These are phyloP conservation scores for Saimiri boliviensis DNA, from an alignment of 2,113 vertebrate species.

Conservation along the genomic window DNA sequence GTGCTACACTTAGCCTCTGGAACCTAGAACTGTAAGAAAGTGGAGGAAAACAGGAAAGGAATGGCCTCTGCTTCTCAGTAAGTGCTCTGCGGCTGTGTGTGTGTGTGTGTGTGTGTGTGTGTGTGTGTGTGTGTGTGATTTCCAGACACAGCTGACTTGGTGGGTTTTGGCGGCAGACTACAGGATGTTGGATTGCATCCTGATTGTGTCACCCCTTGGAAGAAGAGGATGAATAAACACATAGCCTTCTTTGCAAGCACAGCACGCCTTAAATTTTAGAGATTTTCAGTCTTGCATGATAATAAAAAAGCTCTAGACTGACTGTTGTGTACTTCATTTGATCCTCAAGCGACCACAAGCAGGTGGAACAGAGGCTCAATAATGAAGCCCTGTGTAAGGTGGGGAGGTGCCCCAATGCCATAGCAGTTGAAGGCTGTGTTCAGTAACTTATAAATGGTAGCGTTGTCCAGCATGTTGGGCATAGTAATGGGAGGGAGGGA, in stretches of 20 bases:
- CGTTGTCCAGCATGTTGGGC: neutral
- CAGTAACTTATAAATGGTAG: neutral
- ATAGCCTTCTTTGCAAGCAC: constrained; percentile 46
- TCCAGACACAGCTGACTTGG: constrained; percentile 54
- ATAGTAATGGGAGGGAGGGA: neutral
- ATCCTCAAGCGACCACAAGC: neutral
- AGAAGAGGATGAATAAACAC: constrained; percentile 62
- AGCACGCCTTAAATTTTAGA: constrained; percentile 46
- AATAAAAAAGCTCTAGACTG: constrained; percentile 41
- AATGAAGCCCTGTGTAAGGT: neutral
- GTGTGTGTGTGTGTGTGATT: neutral
- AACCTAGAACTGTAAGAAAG: neutral
- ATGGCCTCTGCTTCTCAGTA: neutral
- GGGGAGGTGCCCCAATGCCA: neutral
- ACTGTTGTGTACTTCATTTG: constrained; percentile 38
- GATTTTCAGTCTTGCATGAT: constrained; percentile 25
- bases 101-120: neutral
- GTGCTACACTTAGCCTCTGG: neutral
- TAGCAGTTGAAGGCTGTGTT: neutral
- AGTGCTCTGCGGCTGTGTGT: neutral
- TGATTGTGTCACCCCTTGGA: constrained; percentile 66
- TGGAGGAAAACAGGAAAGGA: neutral
- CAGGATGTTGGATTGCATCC: constrained; percentile 72
- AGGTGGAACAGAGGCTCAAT: constrained; percentile 22
- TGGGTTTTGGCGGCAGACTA: constrained; percentile 60